phyloP scores from a whole-genome alignment of 2,113 vertebrate species.

The Xenus cinereus region DNA sequence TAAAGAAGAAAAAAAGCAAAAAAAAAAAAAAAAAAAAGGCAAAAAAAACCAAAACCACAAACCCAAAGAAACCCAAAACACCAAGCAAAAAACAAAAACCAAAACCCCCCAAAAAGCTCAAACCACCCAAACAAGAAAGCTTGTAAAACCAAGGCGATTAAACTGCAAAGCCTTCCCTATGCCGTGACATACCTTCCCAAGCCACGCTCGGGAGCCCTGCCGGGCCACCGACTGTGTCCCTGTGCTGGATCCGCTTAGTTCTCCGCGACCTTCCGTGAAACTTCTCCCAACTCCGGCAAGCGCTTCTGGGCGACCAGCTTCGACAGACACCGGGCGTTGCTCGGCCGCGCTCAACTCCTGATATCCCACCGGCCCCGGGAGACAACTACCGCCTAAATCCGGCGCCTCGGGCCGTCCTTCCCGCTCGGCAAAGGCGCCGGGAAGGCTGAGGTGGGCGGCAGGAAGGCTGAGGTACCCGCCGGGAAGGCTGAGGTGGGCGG shows the following conservation, averaged over 20 bases:
- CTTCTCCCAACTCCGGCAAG: rapidly evolving
- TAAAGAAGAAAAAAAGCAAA: background rate
- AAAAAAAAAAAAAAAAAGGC: no score
- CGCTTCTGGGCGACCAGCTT: background rate
- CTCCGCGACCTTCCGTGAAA: rapidly evolving
- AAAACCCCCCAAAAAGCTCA: background rate
- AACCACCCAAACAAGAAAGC: background rate
- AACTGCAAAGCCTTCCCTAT: rapidly evolving
- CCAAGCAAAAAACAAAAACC: background rate
- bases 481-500: no score
- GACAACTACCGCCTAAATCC: rapidly evolving
- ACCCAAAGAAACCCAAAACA: no score
- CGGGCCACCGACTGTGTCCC: rapidly evolving
- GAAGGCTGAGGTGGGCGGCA: no score
- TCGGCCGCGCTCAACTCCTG: rapidly evolving
- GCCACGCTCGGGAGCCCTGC: rapidly evolving
- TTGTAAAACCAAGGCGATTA: rapidly evolving
- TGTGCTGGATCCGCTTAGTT: rapidly evolving
- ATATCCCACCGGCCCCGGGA: rapidly evolving
- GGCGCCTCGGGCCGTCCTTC: no score
- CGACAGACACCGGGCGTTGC: rapidly evolving
- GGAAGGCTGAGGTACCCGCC: no score
- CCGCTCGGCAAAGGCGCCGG: no score
- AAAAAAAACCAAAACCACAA: background rate
- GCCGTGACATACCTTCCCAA: background rate